Evolutionary conservation across 2,888 invertebrate species (phyloP), one percentile per base, ranked within the genome.

Genomic region (Dichetophora obliterata): DNA sequence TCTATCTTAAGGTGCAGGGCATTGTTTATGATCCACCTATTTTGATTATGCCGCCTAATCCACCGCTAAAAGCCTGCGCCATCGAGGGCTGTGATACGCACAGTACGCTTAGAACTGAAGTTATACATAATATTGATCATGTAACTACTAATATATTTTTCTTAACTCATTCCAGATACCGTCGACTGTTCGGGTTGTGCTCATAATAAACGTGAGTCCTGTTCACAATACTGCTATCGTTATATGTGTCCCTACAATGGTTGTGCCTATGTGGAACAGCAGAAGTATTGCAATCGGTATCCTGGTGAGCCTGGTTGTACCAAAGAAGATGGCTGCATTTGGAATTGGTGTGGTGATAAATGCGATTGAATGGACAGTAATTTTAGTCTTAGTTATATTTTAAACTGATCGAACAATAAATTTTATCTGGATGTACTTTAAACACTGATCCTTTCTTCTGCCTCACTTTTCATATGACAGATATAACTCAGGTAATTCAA

Each of bases 31-130:
- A 82, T 11, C 81, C 80, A 0, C 81, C 80, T 4, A 19, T 83
- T 50, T 59, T 86, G 19, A 79, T 86, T 6, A 86, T 86, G 85
- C 87, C 86, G 1, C 87, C 86, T 0, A 83, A 83, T 80, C 86
- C 86, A 8, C 84, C 85, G 11, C 57, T 82, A 9, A 19, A 73
- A 9, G 82, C 50, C 3, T 86, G 86, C 75, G 43, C 61, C 19
- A 79, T 78, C 8, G 24, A 78, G 8, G 80, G 81, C 4, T 86
- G 86, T 54, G 63, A 54, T 4, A 82, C 79, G 9, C 78, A 77
- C 54, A 79, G 85, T 84, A 65, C 80, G 82, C 63, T 5, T 3
- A 43, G 63, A 8, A 34, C 43, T 19, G 14, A 31, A 16, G 11
- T 11, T 24, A 16, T 34, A 3, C n/a, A 9, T 14, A 16, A 34